Evolutionary conservation across 2,797 vertebrate species (phyloP).

Genomic region (Loris lydekkerianus): DNA sequence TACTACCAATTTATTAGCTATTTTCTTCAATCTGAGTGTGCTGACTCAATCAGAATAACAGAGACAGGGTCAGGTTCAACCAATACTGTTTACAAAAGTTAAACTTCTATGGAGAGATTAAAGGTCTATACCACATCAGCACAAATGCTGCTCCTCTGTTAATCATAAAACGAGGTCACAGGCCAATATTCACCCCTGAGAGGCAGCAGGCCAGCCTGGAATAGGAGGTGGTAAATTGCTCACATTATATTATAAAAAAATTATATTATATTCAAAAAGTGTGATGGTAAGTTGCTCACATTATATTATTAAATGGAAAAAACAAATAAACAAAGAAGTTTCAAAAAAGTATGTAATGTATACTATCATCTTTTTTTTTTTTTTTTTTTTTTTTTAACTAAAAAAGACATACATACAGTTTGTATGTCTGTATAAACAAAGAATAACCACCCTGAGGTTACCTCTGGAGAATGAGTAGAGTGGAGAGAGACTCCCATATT

Average conservation of each 20-base stretch:
- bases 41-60: conserved; percentile 57
- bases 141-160: conserved; percentile 80
- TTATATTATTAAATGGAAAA: conserved; percentile 15
- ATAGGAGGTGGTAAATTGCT: not conserved
- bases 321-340: not conserved
- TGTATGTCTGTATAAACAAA: not conserved
- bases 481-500: not conserved
- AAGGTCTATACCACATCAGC: conserved; percentile 78
- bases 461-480: not conserved
- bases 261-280: not conserved
- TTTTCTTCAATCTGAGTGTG: conserved; percentile 68
- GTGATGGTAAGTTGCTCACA: not conserved
- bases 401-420: not conserved
- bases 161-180: conserved; percentile 81
- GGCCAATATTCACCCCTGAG: conserved; percentile 67
- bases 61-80: conserved; percentile 68
- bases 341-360: conserved; percentile 22
- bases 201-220: conserved; percentile 28
- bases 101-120: conserved; percentile 75
- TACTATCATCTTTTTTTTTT: not conserved
- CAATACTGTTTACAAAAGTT: conserved; percentile 75
- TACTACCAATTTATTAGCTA: not conserved
- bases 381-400: not conserved
- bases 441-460: not conserved
- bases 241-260: not conserved